Evolutionary conservation across 2,888 invertebrate species (phyloP).

Genomic region (Masnerella sp.): DNA sequence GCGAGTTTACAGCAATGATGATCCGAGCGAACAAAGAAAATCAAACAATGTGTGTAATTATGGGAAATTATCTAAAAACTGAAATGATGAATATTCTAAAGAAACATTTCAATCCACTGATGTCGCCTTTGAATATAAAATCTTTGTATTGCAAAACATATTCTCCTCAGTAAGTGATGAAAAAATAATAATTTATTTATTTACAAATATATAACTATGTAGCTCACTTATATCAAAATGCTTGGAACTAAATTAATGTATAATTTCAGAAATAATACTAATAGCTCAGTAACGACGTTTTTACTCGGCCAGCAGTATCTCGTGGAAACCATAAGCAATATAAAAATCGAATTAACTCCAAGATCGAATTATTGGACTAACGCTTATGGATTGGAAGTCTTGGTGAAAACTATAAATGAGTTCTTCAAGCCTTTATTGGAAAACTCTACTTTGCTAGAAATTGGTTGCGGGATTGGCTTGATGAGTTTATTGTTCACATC

Average conservation of each 20-base stretch:
- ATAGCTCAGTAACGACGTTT: constrained; percentile 40
- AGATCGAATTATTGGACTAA: constrained; percentile 75
- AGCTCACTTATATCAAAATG: too few relatives aligned
- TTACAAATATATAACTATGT: too few relatives aligned
- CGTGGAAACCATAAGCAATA: constrained; percentile 70
- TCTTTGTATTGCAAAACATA: constrained; percentile 72
- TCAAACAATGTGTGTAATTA: constrained; percentile 73
- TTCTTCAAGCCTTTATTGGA: constrained; percentile 66
- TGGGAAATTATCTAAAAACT: constrained; percentile 71
- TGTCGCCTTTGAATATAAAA: constrained; percentile 66
- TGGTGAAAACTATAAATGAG: constrained; percentile 70
- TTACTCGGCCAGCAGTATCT: constrained; percentile 72
- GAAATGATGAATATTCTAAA: constrained; percentile 71
- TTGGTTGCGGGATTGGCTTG: constrained; percentile 74
- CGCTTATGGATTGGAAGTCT: constrained; percentile 70
- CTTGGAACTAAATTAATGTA: too few relatives aligned
- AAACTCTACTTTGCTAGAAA: constrained; percentile 70
- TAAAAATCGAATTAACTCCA: constrained; percentile 73
- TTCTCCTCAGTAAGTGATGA: constrained; percentile 42
- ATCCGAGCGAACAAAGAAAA: constrained; percentile 72
- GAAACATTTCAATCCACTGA: constrained; percentile 66
- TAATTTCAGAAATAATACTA: constrained; percentile 22
- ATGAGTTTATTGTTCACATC: constrained; percentile 73
- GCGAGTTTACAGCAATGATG: constrained; percentile 63
- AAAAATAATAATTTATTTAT: too few relatives aligned